These are phyloP conservation scores for Trachelus tabidus DNA, from an alignment of 2,888 invertebrate species.

Conservation along the genomic window DNA sequence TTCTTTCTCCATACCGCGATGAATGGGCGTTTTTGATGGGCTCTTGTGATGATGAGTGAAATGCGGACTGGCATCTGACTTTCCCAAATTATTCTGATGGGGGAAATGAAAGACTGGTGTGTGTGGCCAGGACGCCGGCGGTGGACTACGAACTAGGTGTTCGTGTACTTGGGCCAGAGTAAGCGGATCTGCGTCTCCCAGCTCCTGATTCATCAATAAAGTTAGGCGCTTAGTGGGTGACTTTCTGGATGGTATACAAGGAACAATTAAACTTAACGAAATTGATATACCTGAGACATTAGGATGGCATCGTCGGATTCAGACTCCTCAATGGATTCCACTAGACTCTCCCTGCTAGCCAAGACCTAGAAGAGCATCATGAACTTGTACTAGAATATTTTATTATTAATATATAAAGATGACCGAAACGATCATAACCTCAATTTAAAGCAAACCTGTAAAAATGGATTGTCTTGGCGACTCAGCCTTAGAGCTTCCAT, in stretches of 20 bases:
- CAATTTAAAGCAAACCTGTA: conserved; percentile 71
- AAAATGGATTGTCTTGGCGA: conserved; percentile 85
- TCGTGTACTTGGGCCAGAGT: conserved; percentile 84
- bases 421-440: neutral
- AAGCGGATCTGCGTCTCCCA: conserved; percentile 76
- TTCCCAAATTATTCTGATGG: conserved; percentile 64
- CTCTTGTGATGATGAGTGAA: conserved; percentile 45
- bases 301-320: conserved; percentile 82
- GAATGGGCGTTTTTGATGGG: conserved; percentile 49
- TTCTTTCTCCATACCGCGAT: conserved; percentile 49
- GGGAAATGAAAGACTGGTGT: conserved; percentile 73
- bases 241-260: neutral
- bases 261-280: conserved; percentile 8
- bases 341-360: conserved; percentile 83
- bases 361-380: conserved; percentile 70
- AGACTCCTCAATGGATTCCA: conserved; percentile 78
- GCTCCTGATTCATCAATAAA: conserved; percentile 44
- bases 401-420: neutral
- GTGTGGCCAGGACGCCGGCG: conserved; percentile 81
- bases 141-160: conserved; percentile 85
- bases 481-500: conserved; percentile 86
- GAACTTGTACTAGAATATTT: neutral
- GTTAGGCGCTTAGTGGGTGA: neutral
- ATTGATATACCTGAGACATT: conserved; percentile 76
- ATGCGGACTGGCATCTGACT: conserved; percentile 20